Conservation (phyloP, 2,797 vertebrate species). For the Cryptoprocta ferox region DNA sequence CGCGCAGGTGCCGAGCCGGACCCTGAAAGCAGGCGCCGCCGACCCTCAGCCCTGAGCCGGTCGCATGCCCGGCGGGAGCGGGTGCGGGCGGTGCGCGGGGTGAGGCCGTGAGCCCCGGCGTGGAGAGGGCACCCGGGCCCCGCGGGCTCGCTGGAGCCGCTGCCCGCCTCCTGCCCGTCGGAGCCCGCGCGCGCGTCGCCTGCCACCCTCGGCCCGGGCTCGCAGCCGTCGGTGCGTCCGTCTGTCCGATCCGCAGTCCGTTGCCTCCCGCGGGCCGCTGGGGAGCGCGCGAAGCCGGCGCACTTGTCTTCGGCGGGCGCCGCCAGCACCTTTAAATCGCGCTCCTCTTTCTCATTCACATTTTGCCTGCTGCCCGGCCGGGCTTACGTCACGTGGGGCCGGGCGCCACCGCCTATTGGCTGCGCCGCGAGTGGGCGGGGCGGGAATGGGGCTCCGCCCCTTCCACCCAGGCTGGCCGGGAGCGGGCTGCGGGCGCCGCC, state of each 20-base stretch:
- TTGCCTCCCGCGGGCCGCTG: conserved; percentile 59
- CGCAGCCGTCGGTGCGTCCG: neutral
- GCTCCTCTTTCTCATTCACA: conserved; percentile 93
- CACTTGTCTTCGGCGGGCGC: conserved; percentile 77
- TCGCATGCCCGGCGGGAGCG: conserved; percentile 45
- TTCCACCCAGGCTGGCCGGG: fast-evolving
- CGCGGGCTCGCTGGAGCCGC: neutral
- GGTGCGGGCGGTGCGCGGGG: neutral
- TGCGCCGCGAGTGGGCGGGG: neutral
- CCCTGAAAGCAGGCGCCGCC: neutral
- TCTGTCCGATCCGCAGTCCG: neutral
- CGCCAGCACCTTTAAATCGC: conserved; percentile 92
- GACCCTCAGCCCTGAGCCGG: conserved; percentile 56
- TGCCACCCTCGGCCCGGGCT: neutral
- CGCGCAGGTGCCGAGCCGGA: neutral
- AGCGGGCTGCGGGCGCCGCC: neutral
- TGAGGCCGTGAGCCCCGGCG: conserved; percentile 28
- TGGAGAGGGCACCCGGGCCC: conserved; percentile 22
- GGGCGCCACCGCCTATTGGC: conserved; percentile 76
- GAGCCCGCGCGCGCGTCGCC: conserved; percentile 11
- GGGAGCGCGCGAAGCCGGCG: conserved; percentile 68
- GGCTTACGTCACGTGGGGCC: conserved; percentile 83
- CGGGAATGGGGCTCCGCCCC: neutral
- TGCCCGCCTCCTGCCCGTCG: neutral
- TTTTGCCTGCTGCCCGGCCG: conserved; percentile 83